Conservation (phyloP, 2,113 vertebrate genomes). For the Balaeniceps rex region DNA sequence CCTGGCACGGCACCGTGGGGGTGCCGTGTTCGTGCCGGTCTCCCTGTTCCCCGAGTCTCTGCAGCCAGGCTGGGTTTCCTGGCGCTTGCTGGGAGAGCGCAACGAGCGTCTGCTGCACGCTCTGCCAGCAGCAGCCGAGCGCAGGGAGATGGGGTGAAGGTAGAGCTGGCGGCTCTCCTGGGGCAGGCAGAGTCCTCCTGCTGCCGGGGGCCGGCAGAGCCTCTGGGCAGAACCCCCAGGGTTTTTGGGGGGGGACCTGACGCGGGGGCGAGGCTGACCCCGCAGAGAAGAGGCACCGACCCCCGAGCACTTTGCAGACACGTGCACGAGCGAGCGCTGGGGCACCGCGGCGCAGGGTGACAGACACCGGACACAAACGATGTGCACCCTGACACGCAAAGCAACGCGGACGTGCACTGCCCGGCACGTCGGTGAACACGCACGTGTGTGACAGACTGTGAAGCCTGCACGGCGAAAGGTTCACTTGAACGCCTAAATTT, state of each 20-base stretch:
- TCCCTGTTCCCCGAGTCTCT: neutral
- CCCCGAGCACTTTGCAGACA: neutral
- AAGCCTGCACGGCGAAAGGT: rapidly evolving
- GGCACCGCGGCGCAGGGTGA: neutral
- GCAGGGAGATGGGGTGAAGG: neutral
- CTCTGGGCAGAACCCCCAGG: rapidly evolving
- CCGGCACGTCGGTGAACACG: rapidly evolving
- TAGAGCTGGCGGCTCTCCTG: neutral
- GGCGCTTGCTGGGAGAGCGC: rapidly evolving
- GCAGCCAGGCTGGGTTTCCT: neutral
- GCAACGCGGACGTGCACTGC: rapidly evolving
- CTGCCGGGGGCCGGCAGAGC: neutral
- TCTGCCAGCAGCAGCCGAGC: neutral
- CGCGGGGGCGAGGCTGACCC: neutral
- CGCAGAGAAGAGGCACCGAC: neutral
- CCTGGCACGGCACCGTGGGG: neutral
- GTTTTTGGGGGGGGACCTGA: rapidly evolving
- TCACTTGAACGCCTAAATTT: rapidly evolving
- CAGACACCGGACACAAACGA: neutral
- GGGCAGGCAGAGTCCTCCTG: neutral
- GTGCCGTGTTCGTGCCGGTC: rapidly evolving
- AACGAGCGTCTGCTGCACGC: rapidly evolving
- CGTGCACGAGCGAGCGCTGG: rapidly evolving
- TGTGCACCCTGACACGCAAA: rapidly evolving
- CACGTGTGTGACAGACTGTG: rapidly evolving